phyloP scores from a whole-genome alignment of 2,888 invertebrate genomes.

The Drosophila neoperkinsi region DNA sequence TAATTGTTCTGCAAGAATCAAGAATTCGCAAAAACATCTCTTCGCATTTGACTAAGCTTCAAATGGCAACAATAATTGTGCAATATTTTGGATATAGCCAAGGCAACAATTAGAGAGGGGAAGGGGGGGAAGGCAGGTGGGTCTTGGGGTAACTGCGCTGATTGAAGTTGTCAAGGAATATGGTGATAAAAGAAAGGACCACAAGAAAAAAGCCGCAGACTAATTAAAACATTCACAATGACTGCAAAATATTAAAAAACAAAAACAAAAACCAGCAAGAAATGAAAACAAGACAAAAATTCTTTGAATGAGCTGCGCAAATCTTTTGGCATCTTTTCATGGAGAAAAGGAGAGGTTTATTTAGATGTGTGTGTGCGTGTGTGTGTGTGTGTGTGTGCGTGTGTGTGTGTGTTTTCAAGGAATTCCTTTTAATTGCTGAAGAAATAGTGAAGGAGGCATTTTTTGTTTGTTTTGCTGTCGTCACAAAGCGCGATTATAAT shows the following conservation, averaged over 20 bases:
- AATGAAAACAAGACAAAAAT: slow-evolving; percentile 20
- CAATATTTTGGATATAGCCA: not conserved
- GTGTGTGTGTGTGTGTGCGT: slow-evolving; percentile 7
- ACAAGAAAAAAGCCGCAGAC: slow-evolving; percentile 53
- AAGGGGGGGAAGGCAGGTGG: not conserved
- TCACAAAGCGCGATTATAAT: slow-evolving; percentile 74
- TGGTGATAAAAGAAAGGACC: slow-evolving; percentile 50
- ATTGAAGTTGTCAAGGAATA: slow-evolving; percentile 61
- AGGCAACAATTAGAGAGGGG: not conserved
- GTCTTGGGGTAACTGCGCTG: slow-evolving; percentile 30
- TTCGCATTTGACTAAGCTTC: not conserved
- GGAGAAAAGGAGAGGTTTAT: slow-evolving; percentile 22
- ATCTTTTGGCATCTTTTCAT: slow-evolving; percentile 31
- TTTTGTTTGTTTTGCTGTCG: slow-evolving; percentile 6
- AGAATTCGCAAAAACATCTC: not conserved
- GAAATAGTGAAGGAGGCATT: slow-evolving; percentile 40
- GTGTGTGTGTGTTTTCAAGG: slow-evolving; percentile 30
- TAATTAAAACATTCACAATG: slow-evolving; percentile 79
- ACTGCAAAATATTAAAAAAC: slow-evolving; percentile 55
- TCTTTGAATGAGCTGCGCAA: slow-evolving; percentile 37
- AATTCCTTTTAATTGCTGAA: slow-evolving; percentile 59
- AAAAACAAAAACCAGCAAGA: slow-evolving; percentile 6
- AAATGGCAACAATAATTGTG: not conserved
- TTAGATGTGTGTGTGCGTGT: slow-evolving; percentile 28
- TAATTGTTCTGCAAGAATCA: not conserved